phyloP scores from a whole-genome alignment of 2,797 vertebrate genomes.

The Rhabdophis nuchalis region DNA sequence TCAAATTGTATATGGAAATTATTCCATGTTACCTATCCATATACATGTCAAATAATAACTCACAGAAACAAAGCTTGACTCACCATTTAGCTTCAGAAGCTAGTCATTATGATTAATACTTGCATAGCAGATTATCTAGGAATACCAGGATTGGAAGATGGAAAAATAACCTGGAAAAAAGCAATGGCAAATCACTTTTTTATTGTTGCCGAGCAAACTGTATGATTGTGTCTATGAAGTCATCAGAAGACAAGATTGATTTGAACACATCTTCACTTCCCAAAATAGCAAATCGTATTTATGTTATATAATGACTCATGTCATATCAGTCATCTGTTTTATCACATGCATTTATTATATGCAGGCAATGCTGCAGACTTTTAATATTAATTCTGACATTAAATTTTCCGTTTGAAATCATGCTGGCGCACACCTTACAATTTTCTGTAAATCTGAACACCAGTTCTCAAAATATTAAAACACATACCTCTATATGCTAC shows the following conservation, averaged over 20 bases:
- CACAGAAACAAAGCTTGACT: neutral
- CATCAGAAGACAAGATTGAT: neutral
- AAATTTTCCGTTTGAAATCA: neutral
- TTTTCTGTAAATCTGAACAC: neutral
- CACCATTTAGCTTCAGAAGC: neutral
- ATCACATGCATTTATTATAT: neutral
- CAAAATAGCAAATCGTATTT: neutral
- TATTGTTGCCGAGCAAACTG: neutral
- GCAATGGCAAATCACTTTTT: neutral
- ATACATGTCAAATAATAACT: neutral
- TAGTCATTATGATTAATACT: neutral
- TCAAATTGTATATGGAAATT: neutral
- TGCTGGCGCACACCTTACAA: neutral
- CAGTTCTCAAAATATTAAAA: neutral
- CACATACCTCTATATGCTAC: neutral
- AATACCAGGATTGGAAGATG: neutral
- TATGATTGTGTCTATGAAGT: neutral
- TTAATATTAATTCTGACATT: neutral
- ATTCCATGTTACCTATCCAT: neutral
- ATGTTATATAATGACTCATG: neutral
- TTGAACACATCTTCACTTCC: neutral
- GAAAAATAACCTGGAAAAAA: neutral
- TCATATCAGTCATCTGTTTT: neutral
- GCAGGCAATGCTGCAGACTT: neutral
- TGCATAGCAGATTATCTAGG: neutral